A percentile compares a stretch with the other conserved stretches of the same genome.
phyloP scores from a whole-genome alignment of 2,113 vertebrate genomes.

The Peromyscus californicus region DNA sequence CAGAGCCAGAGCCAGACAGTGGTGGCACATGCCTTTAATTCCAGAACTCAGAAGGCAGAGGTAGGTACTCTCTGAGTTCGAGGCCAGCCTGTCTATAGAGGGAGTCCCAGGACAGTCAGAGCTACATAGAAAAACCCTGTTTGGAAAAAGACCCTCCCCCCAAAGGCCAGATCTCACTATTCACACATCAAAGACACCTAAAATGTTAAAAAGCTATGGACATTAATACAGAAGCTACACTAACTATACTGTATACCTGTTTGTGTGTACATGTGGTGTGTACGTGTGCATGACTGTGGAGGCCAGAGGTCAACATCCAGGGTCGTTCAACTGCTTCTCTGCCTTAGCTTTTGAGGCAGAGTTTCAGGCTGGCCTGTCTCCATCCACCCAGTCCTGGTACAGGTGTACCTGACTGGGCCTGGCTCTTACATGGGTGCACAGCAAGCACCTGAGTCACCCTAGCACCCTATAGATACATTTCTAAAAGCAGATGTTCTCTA shows the following conservation, averaged over 20 bases:
- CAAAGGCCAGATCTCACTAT: neutral
- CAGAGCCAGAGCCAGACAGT: neutral
- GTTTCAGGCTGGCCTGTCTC: neutral
- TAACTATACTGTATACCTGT: neutral
- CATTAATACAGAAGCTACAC: slow-evolving; percentile 6
- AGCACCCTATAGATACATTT: neutral
- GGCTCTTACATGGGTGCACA: neutral
- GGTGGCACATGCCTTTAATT: no score
- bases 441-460: neutral
- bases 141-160: neutral
- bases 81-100: no score
- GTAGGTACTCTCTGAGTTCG: no score
- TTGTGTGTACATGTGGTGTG: neutral
- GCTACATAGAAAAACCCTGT: no score
- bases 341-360: neutral
- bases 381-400: neutral
- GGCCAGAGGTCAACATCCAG: neutral
- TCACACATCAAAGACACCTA: slow-evolving; percentile 8
- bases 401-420: neutral
- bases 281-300: neutral
- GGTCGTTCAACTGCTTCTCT: no score
- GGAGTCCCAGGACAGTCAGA: no score
- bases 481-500: neutral
- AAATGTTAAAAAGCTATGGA: neutral
- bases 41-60: no score